Base-by-base conservation (phyloP, 2,888 invertebrate species). In the Heteromyza rotundicornis region DNA sequence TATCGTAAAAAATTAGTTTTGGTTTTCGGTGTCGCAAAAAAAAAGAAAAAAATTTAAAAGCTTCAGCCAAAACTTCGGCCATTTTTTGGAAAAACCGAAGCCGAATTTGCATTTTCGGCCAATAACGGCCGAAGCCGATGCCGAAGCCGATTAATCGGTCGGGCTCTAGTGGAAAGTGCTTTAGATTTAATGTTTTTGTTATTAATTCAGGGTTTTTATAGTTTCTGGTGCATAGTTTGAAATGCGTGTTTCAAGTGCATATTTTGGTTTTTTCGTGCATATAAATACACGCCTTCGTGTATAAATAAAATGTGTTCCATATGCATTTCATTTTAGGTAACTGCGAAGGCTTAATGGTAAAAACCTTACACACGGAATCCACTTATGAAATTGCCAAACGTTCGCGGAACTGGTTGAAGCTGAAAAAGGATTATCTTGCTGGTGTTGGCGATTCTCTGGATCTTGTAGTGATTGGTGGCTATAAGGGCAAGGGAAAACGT, bases 341-440 rank as follows among this genome's bases (percentile, higher is more conserved):
- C 79, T 99, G 99, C 84, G 99, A 99, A 86, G 99, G 99, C 1
- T 86, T 99, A 60, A 99, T 99, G 98, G 95, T 99, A 7, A 99
- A 99, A 86, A 95, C 97, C 0, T 84, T 99, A 56, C 88, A 90
- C 70, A 81, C 82, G 2, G 91, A 93, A 74, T 95, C 98, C 0
- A 92, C 93, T 0, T 99, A 99, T 83, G 98, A 99, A 86, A 98
- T 99, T 72, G 98, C 98, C 0, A 93, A 96, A 72, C 86, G 99
- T 40, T 95, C 95, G 0, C 89, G 90, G 68, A 96, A 96, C 82
- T 98, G 97, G 97, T 85, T 97, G 36, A 97, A 97, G 85, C 83
- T 98, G 60, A 98, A 98, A 83, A 98, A 98, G 80, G 99, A 99
- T 86, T 99, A 99, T 84, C 85, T 99, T 68, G 95, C 98, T 24